Evolutionary conservation across 2,888 invertebrate genomes (phyloP).

Genomic region (Smittia sp.): DNA sequence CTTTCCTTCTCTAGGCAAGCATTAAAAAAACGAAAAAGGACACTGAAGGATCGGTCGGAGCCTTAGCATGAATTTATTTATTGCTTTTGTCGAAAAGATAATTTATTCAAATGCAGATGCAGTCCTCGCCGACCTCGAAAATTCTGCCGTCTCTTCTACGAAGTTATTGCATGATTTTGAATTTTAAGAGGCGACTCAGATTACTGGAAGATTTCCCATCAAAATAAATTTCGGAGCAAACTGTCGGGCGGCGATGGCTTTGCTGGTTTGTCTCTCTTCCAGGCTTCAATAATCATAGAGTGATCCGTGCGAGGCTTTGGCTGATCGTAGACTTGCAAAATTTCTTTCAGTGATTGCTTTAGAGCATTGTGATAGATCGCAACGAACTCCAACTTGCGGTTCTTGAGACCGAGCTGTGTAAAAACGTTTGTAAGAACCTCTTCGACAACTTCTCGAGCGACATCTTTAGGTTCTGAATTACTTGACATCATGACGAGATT

Average conservation of each 20-base stretch:
- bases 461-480: neutral
- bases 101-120: slow-evolving; percentile 37
- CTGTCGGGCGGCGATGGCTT: neutral
- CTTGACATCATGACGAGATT: neutral
- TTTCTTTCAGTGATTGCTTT: neutral
- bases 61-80: slow-evolving; percentile 34
- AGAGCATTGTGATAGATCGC: neutral
- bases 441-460: neutral
- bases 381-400: neutral
- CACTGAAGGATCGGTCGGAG: neutral
- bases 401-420: neutral
- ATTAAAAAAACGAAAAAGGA: slow-evolving; percentile 19
- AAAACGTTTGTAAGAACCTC: neutral
- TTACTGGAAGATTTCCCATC: neutral
- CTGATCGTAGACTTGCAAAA: neutral
- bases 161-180: slow-evolving; percentile 28
- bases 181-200: neutral
- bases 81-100: slow-evolving; percentile 20
- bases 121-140: neutral
- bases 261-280: slow-evolving; percentile 2
- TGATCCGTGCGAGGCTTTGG: neutral
- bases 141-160: neutral
- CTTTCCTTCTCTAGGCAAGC: neutral
- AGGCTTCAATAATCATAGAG: neutral
- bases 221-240: neutral